Base-by-base conservation (phyloP, 92 coral and sea anemone species). In the Plumapathes pennacea region DNA sequence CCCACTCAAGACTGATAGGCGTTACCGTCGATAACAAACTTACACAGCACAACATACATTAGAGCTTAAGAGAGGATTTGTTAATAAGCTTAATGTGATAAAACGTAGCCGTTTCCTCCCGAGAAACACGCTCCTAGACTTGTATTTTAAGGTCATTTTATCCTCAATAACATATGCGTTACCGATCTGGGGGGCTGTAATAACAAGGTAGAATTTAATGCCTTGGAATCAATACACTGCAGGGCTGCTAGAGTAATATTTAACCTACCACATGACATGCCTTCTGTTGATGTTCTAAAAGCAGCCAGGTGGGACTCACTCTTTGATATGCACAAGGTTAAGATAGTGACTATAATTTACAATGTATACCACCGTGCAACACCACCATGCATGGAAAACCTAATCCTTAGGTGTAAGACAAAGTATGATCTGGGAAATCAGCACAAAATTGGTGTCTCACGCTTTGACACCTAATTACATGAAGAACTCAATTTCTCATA, bases 121-220 rank as follows among this genome's bases (percentile, higher is more conserved):
- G 1, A 46, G 27, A 23, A 30, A 71, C 11, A 22, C 45, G 25
- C 71, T 71, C n/a, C 19, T 37, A 46, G 71, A 71, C 48, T 11
- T 60, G 25, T 72, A 61, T 52, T 72, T 61, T 22, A 37, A 62
- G 37, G 55, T 51, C 17, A 37, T 72, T 37, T 39, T 72, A 60
- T 56, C 71, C 10, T 61, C 71, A 23, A 29, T 72, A 27, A 61
- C 78, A 27, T 47, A 60, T 33, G 71, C 60, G 50, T 29, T 71
- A 14, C 60, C 71, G n/a, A 32, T 60, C 8, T 62, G 64, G 72
- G 63, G 80, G 51, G 82, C 31, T 28, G 34, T 22, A 22, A 61
- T 4, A 54, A 31, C 45, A 59, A 25, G 46, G 17, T 39, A 41
- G 29, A 25, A 8, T 41, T 59, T 42, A 30, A 52, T 19, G 38